Evolutionary conservation across 2,888 invertebrate genomes (phyloP).

Genomic region (Trileptium ribeirensis): DNA sequence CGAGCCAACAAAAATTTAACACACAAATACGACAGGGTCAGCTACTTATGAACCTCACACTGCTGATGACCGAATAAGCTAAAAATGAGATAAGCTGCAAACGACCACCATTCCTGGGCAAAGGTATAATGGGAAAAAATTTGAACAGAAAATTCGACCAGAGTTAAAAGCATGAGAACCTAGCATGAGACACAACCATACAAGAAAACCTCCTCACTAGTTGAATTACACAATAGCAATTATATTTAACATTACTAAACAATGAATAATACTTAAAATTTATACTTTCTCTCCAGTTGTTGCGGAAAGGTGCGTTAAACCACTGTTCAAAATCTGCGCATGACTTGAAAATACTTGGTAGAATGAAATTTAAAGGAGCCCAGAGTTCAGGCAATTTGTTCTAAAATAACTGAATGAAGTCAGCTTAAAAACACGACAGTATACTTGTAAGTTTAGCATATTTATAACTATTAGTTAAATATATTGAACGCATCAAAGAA

Average conservation of each 20-base stretch:
- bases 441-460: background rate
- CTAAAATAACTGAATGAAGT: conserved; percentile 43
- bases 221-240: conserved; percentile 13
- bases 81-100: no score
- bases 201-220: conserved; percentile 60
- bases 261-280: no score
- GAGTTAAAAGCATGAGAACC: no score
- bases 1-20: no score
- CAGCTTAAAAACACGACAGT: background rate
- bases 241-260: no score
- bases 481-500: background rate
- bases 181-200: conserved; percentile 23
- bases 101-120: no score
- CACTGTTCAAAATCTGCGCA: conserved; percentile 98
- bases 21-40: no score
- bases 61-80: no score
- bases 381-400: conserved; percentile 96
- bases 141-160: no score
- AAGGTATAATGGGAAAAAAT: no score
- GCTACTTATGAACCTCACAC: no score
- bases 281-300: conserved; percentile 77
- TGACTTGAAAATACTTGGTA: conserved; percentile 97
- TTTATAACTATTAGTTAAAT: background rate
- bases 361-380: conserved; percentile 92
- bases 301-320: conserved; percentile 98